Base-by-base conservation (phyloP, 2,888 invertebrate genomes). In the Euproctis similis region DNA sequence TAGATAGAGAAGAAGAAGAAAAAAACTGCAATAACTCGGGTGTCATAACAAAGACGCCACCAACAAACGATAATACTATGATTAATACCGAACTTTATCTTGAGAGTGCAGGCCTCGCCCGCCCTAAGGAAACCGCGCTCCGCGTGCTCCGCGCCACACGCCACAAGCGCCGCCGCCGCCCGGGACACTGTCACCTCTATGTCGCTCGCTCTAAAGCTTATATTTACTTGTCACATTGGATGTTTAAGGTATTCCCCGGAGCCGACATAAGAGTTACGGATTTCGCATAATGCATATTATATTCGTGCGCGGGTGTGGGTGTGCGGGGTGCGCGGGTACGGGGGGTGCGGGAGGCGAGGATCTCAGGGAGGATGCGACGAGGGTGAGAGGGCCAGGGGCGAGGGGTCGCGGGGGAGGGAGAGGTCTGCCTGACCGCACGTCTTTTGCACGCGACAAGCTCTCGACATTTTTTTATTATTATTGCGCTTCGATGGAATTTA, bases 231-330 rank as follows among this genome's bases (percentile, higher is more conserved):
- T 8, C 8, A 13, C 11, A 28, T 11, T 31, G 30, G 27, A 39
- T 48, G 59, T 58, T 63, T 67, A 68, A 80, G 78, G 73, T 77
- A 75, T 78, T 72, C 75, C 65, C 60, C 53, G 59, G 68, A 66
- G 59, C 67, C 63, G 59, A 69, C 72, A 73, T 70, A 75, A 77
- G 81, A 82, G 80, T 80, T 78, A 81, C 80, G 81, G 80, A 82
- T 82, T 81, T 82, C 82, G 82, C 82, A 82, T 82, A 82, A 82
- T 82, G 82, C 82, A 82, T 82, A 78, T 78, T 81, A 81, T 81
- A 81, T 81, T 77, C 70, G 65, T 50, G 60, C 53, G 57, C 55
- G 61, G 62, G 60, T 54, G 19, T 60, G 55, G n/a, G 61, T 62
- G 60, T 54, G 19, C 60, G 55, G n/a, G n/a, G n/a, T n/a, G n/a